A percentile compares a stretch with the other conserved stretches of the same genome.
These are phyloP conservation scores for Formicarius rufipectus DNA, from an alignment of 2,113 vertebrate species.

Conservation along the genomic window DNA sequence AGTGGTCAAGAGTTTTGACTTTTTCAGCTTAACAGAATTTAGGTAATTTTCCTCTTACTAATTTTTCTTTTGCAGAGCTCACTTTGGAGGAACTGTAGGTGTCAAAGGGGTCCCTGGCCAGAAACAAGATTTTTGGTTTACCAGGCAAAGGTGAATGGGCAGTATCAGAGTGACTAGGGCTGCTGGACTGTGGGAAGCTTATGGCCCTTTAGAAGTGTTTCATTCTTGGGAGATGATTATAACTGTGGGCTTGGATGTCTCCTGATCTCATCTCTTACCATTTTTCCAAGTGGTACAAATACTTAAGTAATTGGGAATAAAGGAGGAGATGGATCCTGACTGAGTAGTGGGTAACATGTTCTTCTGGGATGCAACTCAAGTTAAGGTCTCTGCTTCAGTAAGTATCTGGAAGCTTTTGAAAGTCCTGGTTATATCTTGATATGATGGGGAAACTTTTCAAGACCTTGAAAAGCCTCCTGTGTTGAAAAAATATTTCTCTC, in stretches of 20 bases:
- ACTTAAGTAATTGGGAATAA: background rate
- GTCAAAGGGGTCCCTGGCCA: background rate
- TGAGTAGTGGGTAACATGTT: background rate
- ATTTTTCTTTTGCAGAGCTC: background rate
- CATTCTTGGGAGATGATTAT: background rate
- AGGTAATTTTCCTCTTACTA: background rate
- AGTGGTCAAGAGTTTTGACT: background rate
- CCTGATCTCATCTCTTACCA: background rate
- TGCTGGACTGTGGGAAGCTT: background rate
- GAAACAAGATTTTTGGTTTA: background rate
- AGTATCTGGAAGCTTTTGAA: conserved; percentile 35
- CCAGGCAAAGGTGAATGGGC: background rate
- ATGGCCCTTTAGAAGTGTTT: background rate
- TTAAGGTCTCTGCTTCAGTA: conserved; percentile 3
- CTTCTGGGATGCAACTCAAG: conserved; percentile 23
- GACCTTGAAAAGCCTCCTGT: conserved; percentile 16
- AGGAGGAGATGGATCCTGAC: background rate
- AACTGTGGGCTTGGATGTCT: background rate
- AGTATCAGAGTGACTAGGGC: background rate
- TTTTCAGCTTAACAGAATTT: background rate
- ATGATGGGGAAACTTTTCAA: conserved; percentile 10
- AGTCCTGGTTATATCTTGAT: conserved; percentile 23
- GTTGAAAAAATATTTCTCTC: conserved; percentile 2
- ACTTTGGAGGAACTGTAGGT: background rate
- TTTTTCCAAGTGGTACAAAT: background rate